phyloP scores from a whole-genome alignment of 2,797 vertebrate genomes.

The Acrossocheilus fasciatus region DNA sequence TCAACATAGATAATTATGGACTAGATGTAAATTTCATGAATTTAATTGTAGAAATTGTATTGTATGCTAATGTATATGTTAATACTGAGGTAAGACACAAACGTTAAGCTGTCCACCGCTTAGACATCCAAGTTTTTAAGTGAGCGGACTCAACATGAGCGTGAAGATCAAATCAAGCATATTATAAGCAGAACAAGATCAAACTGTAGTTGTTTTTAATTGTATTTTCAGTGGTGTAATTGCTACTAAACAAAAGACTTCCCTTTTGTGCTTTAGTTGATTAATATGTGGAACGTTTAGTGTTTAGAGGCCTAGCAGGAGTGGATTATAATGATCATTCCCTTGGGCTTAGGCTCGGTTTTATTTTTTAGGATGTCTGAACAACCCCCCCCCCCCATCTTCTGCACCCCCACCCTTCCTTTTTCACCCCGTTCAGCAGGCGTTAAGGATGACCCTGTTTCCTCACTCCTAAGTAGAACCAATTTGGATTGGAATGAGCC shows the following conservation, averaged over 20 bases:
- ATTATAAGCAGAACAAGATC: conserved; percentile 18
- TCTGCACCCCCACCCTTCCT: conserved; percentile 36
- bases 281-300: conserved; percentile 61
- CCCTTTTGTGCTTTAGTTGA: conserved; percentile 55
- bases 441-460: conserved; percentile 64
- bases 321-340: conserved; percentile 65
- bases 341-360: conserved; percentile 55
- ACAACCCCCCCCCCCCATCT: conserved; percentile 34
- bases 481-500: conserved; percentile 67
- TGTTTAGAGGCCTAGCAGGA: conserved; percentile 54
- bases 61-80: conserved; percentile 45
- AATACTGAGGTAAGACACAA: conserved; percentile 31
- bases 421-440: conserved; percentile 53
- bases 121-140: neutral
- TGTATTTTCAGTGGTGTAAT: conserved; percentile 49
- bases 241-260: conserved; percentile 56
- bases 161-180: conserved; percentile 33
- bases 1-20: conserved; percentile 57
- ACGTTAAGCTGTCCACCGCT: neutral
- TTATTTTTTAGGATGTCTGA: conserved; percentile 64
- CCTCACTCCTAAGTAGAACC: conserved; percentile 60
- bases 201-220: conserved; percentile 35
- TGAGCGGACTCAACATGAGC: neutral
- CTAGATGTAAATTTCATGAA: conserved; percentile 58
- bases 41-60: conserved; percentile 58